Conservation (phyloP, 2,113 vertebrate species). For the Pycnonotus jocosus region DNA sequence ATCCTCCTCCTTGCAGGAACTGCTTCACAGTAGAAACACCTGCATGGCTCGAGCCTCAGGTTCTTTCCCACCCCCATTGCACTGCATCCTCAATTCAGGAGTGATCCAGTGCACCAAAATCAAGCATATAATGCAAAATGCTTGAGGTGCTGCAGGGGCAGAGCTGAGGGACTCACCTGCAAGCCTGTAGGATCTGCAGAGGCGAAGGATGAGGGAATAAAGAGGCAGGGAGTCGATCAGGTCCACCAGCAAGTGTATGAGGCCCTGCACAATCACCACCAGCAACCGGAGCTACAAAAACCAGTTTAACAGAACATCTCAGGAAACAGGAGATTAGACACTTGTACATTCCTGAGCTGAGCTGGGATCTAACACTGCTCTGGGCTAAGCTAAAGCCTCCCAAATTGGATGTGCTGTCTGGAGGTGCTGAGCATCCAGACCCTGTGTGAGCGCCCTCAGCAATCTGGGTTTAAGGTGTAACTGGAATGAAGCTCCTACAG, state of each 20-base stretch:
- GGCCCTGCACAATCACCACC: slow-evolving; percentile 88
- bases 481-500: neutral
- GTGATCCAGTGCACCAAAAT: neutral
- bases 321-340: neutral
- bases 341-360: neutral
- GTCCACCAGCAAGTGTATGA: slow-evolving; percentile 86
- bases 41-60: rapidly evolving
- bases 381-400: neutral
- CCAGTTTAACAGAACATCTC: neutral
- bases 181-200: slow-evolving; percentile 86
- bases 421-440: neutral
- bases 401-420: neutral
- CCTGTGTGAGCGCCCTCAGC: neutral
- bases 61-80: neutral
- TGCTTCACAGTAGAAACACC: neutral
- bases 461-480: neutral
- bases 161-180: slow-evolving; percentile 74
- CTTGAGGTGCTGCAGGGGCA: neutral
- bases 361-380: neutral
- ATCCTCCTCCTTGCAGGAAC: neutral
- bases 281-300: slow-evolving; percentile 84
- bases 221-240: slow-evolving; percentile 91
- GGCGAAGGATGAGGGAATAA: slow-evolving; percentile 82
- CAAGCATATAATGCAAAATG: neutral
- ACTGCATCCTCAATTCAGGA: neutral